Percentiles rank a stretch among this genome's conserved stretches.
These are phyloP conservation scores for Endomychus coccineus DNA, from an alignment of 2,888 invertebrate species.

Conservation along the genomic window DNA sequence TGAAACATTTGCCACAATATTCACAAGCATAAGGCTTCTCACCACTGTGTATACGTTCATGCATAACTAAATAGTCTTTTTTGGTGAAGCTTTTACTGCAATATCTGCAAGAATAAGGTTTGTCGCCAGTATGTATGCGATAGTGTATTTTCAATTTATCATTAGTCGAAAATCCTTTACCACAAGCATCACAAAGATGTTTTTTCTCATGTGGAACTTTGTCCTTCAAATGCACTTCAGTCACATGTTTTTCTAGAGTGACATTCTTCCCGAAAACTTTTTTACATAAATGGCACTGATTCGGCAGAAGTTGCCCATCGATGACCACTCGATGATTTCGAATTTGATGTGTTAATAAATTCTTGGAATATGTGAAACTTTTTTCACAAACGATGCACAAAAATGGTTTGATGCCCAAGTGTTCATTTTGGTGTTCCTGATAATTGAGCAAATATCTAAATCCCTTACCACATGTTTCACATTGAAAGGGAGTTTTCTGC, in stretches of 20 bases:
- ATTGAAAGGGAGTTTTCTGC: conserved; percentile 44
- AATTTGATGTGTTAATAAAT: conserved; percentile 33
- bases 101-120: conserved; percentile 29
- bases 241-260: conserved; percentile 44
- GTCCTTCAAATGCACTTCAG: conserved; percentile 32
- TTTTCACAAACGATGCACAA: conserved; percentile 49
- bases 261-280: conserved; percentile 33
- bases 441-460: conserved; percentile 49
- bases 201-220: conserved; percentile 30
- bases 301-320: conserved; percentile 42
- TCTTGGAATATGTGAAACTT: conserved; percentile 46
- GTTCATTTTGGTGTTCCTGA: conserved; percentile 51
- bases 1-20: conserved; percentile 30
- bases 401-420: conserved; percentile 47
- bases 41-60: conserved; percentile 31
- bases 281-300: conserved; percentile 34
- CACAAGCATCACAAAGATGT: conserved; percentile 37
- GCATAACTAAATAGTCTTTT: conserved; percentile 27
- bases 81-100: conserved; percentile 31
- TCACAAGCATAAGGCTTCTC: conserved; percentile 32
- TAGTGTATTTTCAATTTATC: conserved; percentile 34
- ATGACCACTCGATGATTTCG: conserved; percentile 37
- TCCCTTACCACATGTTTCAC: conserved; percentile 50
- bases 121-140: conserved; percentile 31
- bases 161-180: conserved; percentile 35